Evolutionary conservation across 2,113 vertebrate genomes (phyloP).

Genomic region (Tenebrosternarchus preto): DNA sequence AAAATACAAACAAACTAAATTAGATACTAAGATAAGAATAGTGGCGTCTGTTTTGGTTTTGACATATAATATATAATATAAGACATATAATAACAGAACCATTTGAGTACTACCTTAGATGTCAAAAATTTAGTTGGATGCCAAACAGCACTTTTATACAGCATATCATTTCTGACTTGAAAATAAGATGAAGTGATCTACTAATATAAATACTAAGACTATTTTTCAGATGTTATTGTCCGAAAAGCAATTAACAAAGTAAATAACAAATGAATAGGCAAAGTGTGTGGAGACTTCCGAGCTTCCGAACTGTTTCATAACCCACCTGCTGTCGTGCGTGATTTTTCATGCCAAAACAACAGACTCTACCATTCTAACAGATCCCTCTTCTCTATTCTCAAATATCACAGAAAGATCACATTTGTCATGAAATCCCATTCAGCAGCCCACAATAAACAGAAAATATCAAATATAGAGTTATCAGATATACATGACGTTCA

Average conservation of each 20-base stretch:
- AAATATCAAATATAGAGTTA: constrained; percentile 2
- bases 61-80: no score
- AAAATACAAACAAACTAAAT: background rate
- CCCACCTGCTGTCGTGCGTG: constrained; percentile 1
- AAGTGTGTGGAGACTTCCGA: constrained; percentile 16
- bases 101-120: no score
- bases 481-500: background rate
- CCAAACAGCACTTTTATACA: background rate
- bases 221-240: background rate
- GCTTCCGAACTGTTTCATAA: constrained; percentile 37
- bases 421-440: constrained; percentile 15
- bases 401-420: constrained; percentile 30
- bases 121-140: background rate
- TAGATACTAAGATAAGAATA: background rate
- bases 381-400: constrained; percentile 40
- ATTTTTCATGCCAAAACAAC: constrained; percentile 35
- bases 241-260: background rate
- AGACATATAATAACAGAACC: no score
- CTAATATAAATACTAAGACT: background rate
- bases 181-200: background rate
- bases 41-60: background rate
- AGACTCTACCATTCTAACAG: constrained; percentile 40
- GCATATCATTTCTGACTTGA: background rate
- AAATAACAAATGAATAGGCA: constrained; percentile 23
- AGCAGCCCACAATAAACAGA: constrained; percentile 8